A percentile compares a stretch with the other conserved stretches of the same genome.
Conservation (phyloP, 2,888 invertebrate genomes). For the Harpalus rubripes region DNA sequence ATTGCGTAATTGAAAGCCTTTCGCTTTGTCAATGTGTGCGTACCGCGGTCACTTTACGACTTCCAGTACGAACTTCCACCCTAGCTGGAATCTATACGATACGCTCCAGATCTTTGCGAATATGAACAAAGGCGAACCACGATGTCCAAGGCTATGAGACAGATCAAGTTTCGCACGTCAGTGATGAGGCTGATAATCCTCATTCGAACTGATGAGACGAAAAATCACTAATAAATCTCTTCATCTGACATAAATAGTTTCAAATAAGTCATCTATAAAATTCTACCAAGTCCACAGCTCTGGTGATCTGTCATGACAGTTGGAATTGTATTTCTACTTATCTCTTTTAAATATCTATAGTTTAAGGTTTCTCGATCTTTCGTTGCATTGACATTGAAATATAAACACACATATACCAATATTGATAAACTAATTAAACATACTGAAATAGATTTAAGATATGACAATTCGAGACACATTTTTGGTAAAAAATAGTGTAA, state of each 20-base stretch:
- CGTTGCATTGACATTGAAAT: not conserved
- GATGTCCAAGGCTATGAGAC: conserved; percentile 24
- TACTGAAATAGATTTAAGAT: no score
- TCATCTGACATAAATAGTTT: conserved; percentile 72
- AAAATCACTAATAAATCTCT: conserved; percentile 73
- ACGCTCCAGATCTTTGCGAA: conserved; percentile 51
- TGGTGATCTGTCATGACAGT: conserved; percentile 26
- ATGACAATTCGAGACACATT: no score
- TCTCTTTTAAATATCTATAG: conserved; percentile 21
- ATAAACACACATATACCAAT: not conserved
- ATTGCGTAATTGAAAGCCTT: conserved; percentile 67
- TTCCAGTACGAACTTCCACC: conserved; percentile 18
- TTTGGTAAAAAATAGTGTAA: no score
- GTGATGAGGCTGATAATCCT: conserved; percentile 70
- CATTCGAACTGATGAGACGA: conserved; percentile 72
- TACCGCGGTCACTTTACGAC: conserved; percentile 48
- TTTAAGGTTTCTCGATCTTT: conserved; percentile 3
- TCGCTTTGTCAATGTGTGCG: conserved; percentile 63
- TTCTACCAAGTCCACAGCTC: conserved; percentile 49
- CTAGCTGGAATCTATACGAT: conserved; percentile 30
- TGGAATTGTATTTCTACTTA: conserved; percentile 49
- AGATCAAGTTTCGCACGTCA: conserved; percentile 51
- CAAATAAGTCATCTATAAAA: conserved; percentile 73
- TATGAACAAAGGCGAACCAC: conserved; percentile 57
- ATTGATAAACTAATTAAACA: no score